phyloP scores from a whole-genome alignment of 2,113 vertebrate genomes.

The Cyanoderma ruficeps region DNA sequence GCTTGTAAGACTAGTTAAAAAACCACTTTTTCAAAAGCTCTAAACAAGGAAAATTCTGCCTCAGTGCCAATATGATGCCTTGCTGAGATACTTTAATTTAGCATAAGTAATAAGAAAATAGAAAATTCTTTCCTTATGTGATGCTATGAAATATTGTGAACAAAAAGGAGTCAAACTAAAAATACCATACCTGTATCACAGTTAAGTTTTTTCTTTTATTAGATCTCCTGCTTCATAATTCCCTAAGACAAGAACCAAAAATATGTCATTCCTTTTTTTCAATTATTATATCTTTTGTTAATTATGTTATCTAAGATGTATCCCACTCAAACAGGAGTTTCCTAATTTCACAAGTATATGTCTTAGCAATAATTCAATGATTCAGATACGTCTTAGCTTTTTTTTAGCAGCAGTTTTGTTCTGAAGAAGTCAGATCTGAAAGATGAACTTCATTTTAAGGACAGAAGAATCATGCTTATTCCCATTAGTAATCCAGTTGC shows the following conservation, averaged over 20 bases:
- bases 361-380: not conserved
- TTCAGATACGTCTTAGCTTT: not conserved
- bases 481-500: not conserved
- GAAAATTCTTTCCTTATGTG: not conserved
- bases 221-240: not conserved
- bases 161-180: not conserved
- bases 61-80: not conserved
- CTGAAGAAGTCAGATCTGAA: not conserved
- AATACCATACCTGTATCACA: not conserved
- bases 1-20: not conserved
- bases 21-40: not conserved
- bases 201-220: not conserved
- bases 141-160: not conserved
- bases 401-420: not conserved
- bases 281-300: not conserved
- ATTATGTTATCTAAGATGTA: not conserved
- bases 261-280: not conserved
- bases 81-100: not conserved
- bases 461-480: not conserved
- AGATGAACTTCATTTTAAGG: constrained; percentile 14
- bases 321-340: not conserved
- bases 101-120: not conserved
- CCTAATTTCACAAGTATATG: not conserved
- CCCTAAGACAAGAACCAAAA: not conserved
- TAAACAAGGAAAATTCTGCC: not conserved